phyloP scores from a whole-genome alignment of 1,140 invertebrate genomes.

The Hypsibius dujardini region DNA sequence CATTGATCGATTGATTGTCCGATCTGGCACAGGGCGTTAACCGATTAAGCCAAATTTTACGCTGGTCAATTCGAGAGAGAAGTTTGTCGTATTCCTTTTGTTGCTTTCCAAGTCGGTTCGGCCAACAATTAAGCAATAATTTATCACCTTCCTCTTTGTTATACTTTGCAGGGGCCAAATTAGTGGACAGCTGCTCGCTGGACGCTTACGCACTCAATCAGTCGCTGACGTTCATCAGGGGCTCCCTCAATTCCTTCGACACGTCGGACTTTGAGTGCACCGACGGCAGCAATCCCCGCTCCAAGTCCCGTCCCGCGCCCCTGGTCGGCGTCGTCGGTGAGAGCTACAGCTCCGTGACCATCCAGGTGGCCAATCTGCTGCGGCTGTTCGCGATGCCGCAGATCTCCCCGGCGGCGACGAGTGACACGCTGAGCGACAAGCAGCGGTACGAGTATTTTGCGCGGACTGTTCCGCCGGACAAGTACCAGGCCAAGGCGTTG shows the following conservation, averaged over 20 bases:
- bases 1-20: not conserved
- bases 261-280: constrained; percentile 44
- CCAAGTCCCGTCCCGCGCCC: constrained; percentile 42
- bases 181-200: constrained; percentile 45
- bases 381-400: constrained; percentile 42
- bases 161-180: constrained; percentile 33
- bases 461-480: constrained; percentile 30
- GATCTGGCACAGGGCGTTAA: not conserved
- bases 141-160: not conserved
- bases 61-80: no score
- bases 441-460: constrained; percentile 38
- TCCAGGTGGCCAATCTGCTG: constrained; percentile 49
- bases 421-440: constrained; percentile 42
- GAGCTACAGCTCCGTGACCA: constrained; percentile 51
- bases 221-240: constrained; percentile 46
- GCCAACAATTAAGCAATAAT: no score
- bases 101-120: no score
- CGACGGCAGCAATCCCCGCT: constrained; percentile 36
- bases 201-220: constrained; percentile 48
- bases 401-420: constrained; percentile 42
- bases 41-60: no score
- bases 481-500: constrained; percentile 40
- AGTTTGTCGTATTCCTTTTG: no score
- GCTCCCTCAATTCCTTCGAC: constrained; percentile 46
- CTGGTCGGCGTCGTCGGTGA: constrained; percentile 48